A percentile compares a stretch with the other conserved stretches of the same genome.
Evolutionary conservation across 2,888 invertebrate genomes (phyloP).

Genomic region (Drosophila basisetae): DNA sequence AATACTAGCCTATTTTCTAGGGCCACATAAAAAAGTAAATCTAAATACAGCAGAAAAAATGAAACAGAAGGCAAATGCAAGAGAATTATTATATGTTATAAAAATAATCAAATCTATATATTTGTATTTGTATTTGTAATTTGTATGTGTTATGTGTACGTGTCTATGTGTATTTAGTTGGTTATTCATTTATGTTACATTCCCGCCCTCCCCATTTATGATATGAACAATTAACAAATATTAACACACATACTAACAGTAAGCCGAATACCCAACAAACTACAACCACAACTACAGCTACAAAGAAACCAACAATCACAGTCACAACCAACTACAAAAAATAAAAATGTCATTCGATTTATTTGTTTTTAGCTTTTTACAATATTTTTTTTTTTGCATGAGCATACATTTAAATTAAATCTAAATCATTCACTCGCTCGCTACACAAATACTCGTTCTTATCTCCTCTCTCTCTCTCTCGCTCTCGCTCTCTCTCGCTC

Average conservation of each 20-base stretch:
- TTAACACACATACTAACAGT: slow-evolving; percentile 72
- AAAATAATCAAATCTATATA: slow-evolving; percentile 68
- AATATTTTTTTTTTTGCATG: slow-evolving; percentile 33
- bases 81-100: slow-evolving; percentile 52
- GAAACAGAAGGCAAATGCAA: slow-evolving; percentile 48
- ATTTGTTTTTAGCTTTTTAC: slow-evolving; percentile 1
- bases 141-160: slow-evolving; percentile 85
- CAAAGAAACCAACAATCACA: slow-evolving; percentile 70
- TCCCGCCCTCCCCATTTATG: slow-evolving; percentile 24
- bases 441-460: slow-evolving; percentile 38
- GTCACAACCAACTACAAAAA: slow-evolving; percentile 9
- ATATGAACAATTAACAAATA: slow-evolving; percentile 54
- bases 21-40: slow-evolving; percentile 51
- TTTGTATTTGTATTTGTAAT: slow-evolving; percentile 76
- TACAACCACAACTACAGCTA: slow-evolving; percentile 80
- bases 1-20: slow-evolving; percentile 36
- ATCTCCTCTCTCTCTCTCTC: slow-evolving; percentile 23
- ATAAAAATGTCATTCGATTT: slow-evolving; percentile 23
- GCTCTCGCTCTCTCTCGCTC: slow-evolving; percentile 13
- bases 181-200: slow-evolving; percentile 54
- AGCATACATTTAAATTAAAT: slow-evolving; percentile 20
- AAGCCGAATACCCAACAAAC: slow-evolving; percentile 30
- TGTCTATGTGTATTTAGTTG: slow-evolving; percentile 85
- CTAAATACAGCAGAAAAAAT: slow-evolving; percentile 23
- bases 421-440: slow-evolving; percentile 45